phyloP scores from a whole-genome alignment of 2,888 invertebrate genomes.

The Margaritifera margaritifera region DNA sequence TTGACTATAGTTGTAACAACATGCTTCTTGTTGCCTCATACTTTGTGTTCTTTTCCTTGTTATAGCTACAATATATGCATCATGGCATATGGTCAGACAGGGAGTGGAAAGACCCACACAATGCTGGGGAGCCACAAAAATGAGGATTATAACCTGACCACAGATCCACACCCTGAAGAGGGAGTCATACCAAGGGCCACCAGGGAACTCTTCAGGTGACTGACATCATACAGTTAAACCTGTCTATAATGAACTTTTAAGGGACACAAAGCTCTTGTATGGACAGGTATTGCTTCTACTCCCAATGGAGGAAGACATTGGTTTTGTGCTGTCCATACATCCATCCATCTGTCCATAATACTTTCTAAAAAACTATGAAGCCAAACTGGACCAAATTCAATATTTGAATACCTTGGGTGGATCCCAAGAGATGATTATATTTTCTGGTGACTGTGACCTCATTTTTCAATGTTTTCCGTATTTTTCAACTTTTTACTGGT shows the following conservation, averaged over 20 bases:
- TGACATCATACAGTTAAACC: neutral
- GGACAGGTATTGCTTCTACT: neutral
- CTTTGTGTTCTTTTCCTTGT: slow-evolving; percentile 1
- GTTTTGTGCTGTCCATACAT: neutral
- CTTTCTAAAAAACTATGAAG: neutral
- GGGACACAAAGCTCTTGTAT: neutral
- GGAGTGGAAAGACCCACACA: slow-evolving; percentile 68
- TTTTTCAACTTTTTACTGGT: too few relatives aligned
- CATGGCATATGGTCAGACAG: slow-evolving; percentile 70
- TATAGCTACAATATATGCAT: slow-evolving; percentile 67
- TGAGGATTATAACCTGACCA: slow-evolving; percentile 59
- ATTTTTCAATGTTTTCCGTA: too few relatives aligned
- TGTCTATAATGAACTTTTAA: neutral
- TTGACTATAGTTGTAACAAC: too few relatives aligned
- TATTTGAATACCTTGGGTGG: too few relatives aligned
- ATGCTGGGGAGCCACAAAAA: slow-evolving; percentile 67
- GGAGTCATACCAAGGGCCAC: slow-evolving; percentile 66
- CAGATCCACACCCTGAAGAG: slow-evolving; percentile 63
- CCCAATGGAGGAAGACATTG: neutral
- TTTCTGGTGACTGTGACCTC: too few relatives aligned
- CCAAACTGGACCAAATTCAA: too few relatives aligned
- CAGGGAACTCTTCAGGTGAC: slow-evolving; percentile 64
- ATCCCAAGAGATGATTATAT: too few relatives aligned
- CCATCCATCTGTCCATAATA: neutral
- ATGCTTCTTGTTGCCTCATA: neutral